phyloP scores from a whole-genome alignment of 2,888 invertebrate genomes.

The Cerastoderma edule region DNA sequence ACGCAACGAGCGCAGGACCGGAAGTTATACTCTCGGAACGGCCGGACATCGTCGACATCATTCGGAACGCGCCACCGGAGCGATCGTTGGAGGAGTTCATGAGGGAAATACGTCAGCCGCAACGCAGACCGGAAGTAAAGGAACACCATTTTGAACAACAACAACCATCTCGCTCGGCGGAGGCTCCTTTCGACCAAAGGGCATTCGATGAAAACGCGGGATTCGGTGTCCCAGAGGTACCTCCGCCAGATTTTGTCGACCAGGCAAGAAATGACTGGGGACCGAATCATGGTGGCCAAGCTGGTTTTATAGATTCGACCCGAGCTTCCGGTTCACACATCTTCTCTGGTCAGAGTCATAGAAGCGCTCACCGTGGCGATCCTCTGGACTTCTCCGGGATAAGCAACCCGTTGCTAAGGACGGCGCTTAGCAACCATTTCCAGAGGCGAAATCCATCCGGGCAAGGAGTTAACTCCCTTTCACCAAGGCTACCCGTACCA shows the following conservation, averaged over 20 bases:
- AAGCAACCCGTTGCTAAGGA: not conserved
- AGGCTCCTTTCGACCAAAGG: too few relatives aligned
- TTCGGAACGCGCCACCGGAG: constrained; percentile 17
- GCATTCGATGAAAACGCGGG: too few relatives aligned
- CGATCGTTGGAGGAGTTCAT: not conserved
- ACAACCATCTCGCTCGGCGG: too few relatives aligned
- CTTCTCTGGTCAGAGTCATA: too few relatives aligned
- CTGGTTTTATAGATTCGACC: too few relatives aligned
- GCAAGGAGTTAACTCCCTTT: not conserved
- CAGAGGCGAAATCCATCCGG: not conserved
- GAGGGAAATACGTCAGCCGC: not conserved
- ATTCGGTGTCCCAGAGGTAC: too few relatives aligned
- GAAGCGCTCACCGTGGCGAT: too few relatives aligned
- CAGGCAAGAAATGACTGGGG: too few relatives aligned
- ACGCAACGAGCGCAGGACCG: not conserved
- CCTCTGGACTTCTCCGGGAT: constrained; percentile 12
- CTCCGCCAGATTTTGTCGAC: too few relatives aligned
- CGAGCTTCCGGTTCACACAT: too few relatives aligned
- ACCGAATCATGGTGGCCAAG: too few relatives aligned
- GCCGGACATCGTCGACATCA: constrained; percentile 15
- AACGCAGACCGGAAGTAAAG: not conserved
- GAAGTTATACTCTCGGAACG: constrained; percentile 25
- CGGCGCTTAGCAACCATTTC: constrained; percentile 6
- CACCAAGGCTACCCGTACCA: not conserved
- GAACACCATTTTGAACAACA: too few relatives aligned